A percentile compares a stretch with the other conserved stretches of the same genome.
These are phyloP conservation scores for Drosophila micromelanica DNA, from an alignment of 1,140 invertebrate species.

Conservation along the genomic window DNA sequence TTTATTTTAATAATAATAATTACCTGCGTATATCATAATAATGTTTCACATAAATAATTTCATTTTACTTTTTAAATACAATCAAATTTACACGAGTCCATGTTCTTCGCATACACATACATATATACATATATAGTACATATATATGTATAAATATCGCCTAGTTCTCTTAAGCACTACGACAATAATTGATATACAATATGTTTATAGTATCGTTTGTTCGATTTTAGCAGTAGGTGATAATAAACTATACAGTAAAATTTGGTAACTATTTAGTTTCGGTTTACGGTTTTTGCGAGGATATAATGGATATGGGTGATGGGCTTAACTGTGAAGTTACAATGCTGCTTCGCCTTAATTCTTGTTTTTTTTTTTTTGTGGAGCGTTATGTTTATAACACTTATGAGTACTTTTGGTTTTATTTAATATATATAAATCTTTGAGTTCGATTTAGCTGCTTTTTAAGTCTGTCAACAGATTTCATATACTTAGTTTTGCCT, in stretches of 20 bases:
- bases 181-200: constrained; percentile 79
- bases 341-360: background rate
- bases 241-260: constrained; percentile 58
- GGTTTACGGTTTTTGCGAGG: constrained; percentile 52
- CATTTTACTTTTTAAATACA: constrained; percentile 67
- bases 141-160: constrained; percentile 20
- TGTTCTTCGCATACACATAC: constrained; percentile 17
- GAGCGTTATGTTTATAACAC: constrained; percentile 15
- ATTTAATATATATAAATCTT: constrained; percentile 10
- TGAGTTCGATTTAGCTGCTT: constrained; percentile 12
- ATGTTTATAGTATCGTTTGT: constrained; percentile 54
- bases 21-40: constrained; percentile 77
- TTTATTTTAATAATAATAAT: constrained; percentile 81
- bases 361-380: background rate
- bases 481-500: constrained; percentile 41
- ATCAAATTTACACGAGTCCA: constrained; percentile 78
- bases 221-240: constrained; percentile 41
- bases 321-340: constrained; percentile 10
- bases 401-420: constrained; percentile 3
- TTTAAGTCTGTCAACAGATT: constrained; percentile 33
- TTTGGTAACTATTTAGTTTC: constrained; percentile 44
- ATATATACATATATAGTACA: background rate
- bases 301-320: constrained; percentile 33
- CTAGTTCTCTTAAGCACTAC: constrained; percentile 62
- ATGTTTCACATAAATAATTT: constrained; percentile 72